Evolutionary conservation across 2,888 invertebrate genomes (phyloP), one percentile per base, ranked within the genome.

Genomic region (Zhuqinia jingwanae): DNA sequence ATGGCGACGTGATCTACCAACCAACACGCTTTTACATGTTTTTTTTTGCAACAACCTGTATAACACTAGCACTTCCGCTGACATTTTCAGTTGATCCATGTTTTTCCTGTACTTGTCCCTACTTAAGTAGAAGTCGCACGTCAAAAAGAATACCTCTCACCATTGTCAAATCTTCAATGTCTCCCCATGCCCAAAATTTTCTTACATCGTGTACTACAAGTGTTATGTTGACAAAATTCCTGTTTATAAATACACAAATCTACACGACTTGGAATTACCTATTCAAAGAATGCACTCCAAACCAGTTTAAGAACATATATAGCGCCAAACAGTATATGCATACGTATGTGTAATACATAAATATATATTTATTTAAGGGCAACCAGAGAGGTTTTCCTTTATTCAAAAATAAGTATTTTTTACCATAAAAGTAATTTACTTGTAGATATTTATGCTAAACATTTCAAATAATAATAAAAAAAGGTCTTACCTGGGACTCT

Each of bases 401-500:
- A n/a, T n/a, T n/a, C n/a, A n/a, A n/a, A n/a, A n/a, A n/a, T n/a
- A n/a, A n/a, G n/a, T n/a, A n/a, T n/a, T n/a, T n/a, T n/a, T n/a
- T n/a, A n/a, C n/a, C n/a, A n/a, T n/a, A n/a, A n/a, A n/a, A n/a
- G n/a, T n/a, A n/a, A 36, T 8, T 6, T 36, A 8, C 36, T 36
- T 36, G 5, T 3, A 6, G n/a, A 47, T 73, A 73, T 73, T 73
- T 73, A 73, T 73, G 70, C 27, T 47, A 73, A 73, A 73, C 50
- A 50, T 68, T 68, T 36, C 36, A 68, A 68, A 45, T 17, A 68
- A 68, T 42, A 68, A 68, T 68, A 42, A 68, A n/a, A n/a, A 47
- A 50, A 13, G 20, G 30, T 15, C 77, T 84, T 84, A 84, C 84
- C 84, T 8, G 84, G 84, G 25, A 84, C 84, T 84, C 76, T 84